Conservation (phyloP, 2,113 vertebrate genomes). For the Macrotus californicus region DNA sequence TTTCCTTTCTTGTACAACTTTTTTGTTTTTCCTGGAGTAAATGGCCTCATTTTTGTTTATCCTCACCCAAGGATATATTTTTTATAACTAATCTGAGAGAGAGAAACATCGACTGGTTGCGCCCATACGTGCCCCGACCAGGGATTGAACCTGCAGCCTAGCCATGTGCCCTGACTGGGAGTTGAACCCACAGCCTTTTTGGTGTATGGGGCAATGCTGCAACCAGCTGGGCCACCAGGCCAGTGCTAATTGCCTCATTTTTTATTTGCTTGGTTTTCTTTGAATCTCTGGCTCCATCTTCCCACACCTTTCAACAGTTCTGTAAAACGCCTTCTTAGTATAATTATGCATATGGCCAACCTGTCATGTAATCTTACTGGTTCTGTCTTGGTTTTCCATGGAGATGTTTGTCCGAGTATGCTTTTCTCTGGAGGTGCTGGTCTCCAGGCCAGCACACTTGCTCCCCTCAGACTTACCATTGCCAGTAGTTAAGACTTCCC, state of each 20-base stretch:
- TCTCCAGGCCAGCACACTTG: neutral
- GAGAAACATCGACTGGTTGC: too few relatives aligned
- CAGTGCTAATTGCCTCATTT: constrained; percentile 36
- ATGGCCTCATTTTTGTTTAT: constrained; percentile 41
- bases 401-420: neutral
- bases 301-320: constrained; percentile 44
- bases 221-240: too few relatives aligned
- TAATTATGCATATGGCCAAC: constrained; percentile 21
- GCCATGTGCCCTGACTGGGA: too few relatives aligned
- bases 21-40: constrained; percentile 32
- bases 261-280: constrained; percentile 41
- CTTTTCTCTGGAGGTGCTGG: neutral
- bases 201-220: too few relatives aligned
- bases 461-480: neutral
- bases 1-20: constrained; percentile 38
- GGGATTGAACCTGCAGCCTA: too few relatives aligned
- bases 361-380: neutral
- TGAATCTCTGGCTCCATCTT: constrained; percentile 31
- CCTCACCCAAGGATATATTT: too few relatives aligned
- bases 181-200: too few relatives aligned
- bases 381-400: neutral
- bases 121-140: too few relatives aligned
- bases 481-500: neutral
- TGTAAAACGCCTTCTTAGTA: constrained; percentile 33
- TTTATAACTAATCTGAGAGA: too few relatives aligned